Evolutionary conservation across 2,797 vertebrate genomes (phyloP).

Genomic region (Girardinus metallicus): DNA sequence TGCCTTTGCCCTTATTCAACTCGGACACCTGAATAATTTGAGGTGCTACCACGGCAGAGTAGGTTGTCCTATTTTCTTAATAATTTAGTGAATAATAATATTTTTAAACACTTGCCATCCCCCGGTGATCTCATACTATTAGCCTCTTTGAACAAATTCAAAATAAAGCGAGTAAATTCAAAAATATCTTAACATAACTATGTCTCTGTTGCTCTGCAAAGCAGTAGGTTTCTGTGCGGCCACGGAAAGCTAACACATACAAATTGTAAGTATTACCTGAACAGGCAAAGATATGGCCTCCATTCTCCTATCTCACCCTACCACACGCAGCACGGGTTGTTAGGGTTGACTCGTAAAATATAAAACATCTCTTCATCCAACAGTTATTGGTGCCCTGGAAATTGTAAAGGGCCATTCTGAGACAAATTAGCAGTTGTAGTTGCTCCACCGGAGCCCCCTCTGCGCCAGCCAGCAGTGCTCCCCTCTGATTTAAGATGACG

Average conservation of each 20-base stretch:
- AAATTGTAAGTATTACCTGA: slow-evolving; percentile 52
- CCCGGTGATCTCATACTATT: neutral
- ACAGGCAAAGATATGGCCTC: slow-evolving; percentile 37
- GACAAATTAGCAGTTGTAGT: slow-evolving; percentile 77
- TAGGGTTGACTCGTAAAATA: slow-evolving; percentile 41
- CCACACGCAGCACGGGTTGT: slow-evolving; percentile 29
- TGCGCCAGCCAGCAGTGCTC: slow-evolving; percentile 60
- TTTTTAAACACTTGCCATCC: neutral
- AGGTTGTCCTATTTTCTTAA: neutral
- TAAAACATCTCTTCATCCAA: slow-evolving; percentile 73
- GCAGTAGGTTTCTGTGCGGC: slow-evolving; percentile 42
- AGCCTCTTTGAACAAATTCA: neutral
- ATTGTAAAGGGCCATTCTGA: slow-evolving; percentile 72
- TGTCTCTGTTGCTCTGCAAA: slow-evolving; percentile 45
- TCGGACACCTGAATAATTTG: neutral
- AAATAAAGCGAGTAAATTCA: neutral
- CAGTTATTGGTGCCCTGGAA: slow-evolving; percentile 76
- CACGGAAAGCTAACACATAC: slow-evolving; percentile 44
- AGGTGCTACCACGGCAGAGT: neutral
- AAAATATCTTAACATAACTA: neutral
- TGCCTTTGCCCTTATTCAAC: neutral
- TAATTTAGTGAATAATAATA: neutral
- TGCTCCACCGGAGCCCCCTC: slow-evolving; percentile 59
- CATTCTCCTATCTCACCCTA: slow-evolving; percentile 36
- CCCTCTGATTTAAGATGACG: slow-evolving; percentile 82